Percentiles rank a stretch among this genome's conserved stretches.
These are phyloP conservation scores for Clarias platycephalus DNA, from an alignment of 2,797 vertebrate species.

Conservation along the genomic window DNA sequence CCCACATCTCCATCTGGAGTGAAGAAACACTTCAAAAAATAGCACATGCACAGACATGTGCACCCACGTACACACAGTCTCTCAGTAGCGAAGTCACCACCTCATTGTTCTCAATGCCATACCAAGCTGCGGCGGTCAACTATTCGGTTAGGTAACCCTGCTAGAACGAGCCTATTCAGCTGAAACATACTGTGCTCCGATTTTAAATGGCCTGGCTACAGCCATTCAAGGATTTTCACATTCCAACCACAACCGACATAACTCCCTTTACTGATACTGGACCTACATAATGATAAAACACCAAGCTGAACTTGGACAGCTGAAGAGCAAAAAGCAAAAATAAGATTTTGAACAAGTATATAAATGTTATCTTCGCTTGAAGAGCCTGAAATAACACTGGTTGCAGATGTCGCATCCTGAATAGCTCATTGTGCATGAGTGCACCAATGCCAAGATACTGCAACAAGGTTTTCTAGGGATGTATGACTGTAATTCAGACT, in stretches of 20 bases:
- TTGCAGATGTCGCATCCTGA: neutral
- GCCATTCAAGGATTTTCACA: neutral
- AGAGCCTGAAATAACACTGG: neutral
- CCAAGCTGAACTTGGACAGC: neutral
- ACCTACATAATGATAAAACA: neutral
- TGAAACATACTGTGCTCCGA: neutral
- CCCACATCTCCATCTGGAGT: conserved; percentile 7
- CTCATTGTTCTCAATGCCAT: neutral
- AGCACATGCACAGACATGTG: neutral
- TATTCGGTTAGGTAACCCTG: neutral
- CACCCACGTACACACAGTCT: neutral
- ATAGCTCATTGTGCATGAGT: neutral
- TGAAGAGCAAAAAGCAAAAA: neutral
- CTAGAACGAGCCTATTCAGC: neutral
- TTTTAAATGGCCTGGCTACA: neutral
- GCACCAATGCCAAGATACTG: neutral
- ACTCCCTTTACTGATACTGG: neutral
- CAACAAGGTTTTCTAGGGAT: neutral
- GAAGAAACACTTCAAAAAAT: neutral
- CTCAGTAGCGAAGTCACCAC: neutral
- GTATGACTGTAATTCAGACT: neutral
- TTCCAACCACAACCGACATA: too few relatives aligned
- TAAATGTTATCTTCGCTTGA: neutral
- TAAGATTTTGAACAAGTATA: neutral
- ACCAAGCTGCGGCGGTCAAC: neutral